phyloP scores from a whole-genome alignment of 92 coral and sea anemone genomes.

The Galaxea fascicularis region DNA sequence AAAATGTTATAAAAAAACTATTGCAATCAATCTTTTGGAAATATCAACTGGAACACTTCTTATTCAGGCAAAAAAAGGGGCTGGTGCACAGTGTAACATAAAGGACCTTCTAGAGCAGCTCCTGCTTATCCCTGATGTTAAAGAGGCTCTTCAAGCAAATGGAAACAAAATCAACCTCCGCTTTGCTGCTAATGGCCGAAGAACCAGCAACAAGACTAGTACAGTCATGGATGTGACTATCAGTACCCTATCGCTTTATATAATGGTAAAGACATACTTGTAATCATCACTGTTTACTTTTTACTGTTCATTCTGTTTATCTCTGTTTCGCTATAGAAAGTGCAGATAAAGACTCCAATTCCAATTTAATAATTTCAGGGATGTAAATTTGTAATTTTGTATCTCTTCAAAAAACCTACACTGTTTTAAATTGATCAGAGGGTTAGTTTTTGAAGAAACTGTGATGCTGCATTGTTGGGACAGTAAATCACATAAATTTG shows the following conservation, averaged over 20 bases:
- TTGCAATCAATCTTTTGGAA: background rate
- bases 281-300: too few relatives aligned
- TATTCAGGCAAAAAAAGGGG: constrained; percentile 58
- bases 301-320: too few relatives aligned
- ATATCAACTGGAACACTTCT: background rate
- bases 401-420: background rate
- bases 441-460: background rate
- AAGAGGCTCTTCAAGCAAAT: constrained; percentile 2
- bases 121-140: background rate
- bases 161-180: constrained; percentile 34
- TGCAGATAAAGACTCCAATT: too few relatives aligned
- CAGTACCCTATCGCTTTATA: constrained; percentile 54
- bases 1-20: too few relatives aligned
- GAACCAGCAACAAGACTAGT: constrained; percentile 59
- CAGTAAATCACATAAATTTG: too few relatives aligned
- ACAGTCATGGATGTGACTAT: constrained; percentile 66
- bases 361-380: too few relatives aligned
- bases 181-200: constrained; percentile 68
- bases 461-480: too few relatives aligned
- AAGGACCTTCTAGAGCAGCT: constrained; percentile 28
- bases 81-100: constrained; percentile 43
- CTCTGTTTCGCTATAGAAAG: too few relatives aligned
- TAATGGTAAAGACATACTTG: constrained; percentile 51
- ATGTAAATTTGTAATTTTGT: too few relatives aligned
- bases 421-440: too few relatives aligned